phyloP scores from a whole-genome alignment of 2,888 invertebrate species.

The Entomobrya proxima region DNA sequence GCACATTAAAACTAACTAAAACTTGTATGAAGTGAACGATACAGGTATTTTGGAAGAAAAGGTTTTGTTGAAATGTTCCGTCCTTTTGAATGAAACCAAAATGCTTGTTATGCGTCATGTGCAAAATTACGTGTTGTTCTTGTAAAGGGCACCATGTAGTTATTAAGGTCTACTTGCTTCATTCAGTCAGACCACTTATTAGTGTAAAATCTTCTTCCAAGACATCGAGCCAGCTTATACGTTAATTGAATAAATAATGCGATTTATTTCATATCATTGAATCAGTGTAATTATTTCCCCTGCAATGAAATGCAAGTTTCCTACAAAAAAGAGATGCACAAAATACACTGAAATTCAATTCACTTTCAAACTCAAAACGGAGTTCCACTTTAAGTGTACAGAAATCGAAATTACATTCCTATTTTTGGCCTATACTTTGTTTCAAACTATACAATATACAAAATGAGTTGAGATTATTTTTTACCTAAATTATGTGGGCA shows the following conservation, averaged over 20 bases:
- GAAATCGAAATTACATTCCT: conserved; percentile 27
- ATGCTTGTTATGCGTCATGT: conserved; percentile 15
- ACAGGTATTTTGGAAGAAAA: not conserved
- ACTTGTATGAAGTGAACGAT: not conserved
- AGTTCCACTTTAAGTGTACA: conserved; percentile 12
- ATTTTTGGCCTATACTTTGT: not conserved
- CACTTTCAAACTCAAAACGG: not conserved
- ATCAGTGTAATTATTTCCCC: not conserved
- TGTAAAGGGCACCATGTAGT: conserved; percentile 40
- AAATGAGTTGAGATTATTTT: not conserved
- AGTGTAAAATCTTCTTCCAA: not conserved
- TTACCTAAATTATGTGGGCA: not conserved
- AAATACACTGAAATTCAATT: not conserved
- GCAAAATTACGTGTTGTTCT: not conserved
- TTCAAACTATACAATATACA: no score
- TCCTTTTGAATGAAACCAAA: not conserved
- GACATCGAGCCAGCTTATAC: not conserved
- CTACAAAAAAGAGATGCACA: not conserved
- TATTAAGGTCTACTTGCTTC: conserved; percentile 52
- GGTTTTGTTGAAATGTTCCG: not conserved
- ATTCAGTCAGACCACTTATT: conserved; percentile 15
- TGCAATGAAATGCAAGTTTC: not conserved
- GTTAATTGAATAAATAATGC: conserved; percentile 29
- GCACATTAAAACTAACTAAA: not conserved
- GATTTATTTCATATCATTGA: not conserved